These are phyloP conservation scores for Rhizoglyphus robini DNA, from an alignment of 1,140 invertebrate genomes.

Conservation along the genomic window DNA sequence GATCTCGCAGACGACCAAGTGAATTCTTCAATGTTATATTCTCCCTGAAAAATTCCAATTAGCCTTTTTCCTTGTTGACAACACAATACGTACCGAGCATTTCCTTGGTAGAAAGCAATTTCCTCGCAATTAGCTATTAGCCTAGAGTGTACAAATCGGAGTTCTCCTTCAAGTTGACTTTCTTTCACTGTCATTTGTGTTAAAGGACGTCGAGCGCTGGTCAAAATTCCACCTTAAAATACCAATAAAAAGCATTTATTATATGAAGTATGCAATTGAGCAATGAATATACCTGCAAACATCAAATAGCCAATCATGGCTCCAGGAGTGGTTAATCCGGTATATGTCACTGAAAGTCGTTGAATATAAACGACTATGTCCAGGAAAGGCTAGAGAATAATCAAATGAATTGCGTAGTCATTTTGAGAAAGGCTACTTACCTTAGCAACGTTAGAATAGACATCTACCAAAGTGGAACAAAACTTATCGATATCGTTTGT, in stretches of 20 bases:
- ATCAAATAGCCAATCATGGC: conserved; percentile 73
- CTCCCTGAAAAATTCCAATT: conserved; percentile 19
- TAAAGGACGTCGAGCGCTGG: conserved; percentile 65
- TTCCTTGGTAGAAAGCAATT: conserved; percentile 91
- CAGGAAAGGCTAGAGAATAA: conserved; percentile 51
- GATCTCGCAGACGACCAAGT: conserved; percentile 5
- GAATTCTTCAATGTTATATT: conserved; percentile 16
- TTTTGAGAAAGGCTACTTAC: conserved; percentile 29
- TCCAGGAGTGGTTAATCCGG: conserved; percentile 43
- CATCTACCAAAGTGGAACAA: conserved; percentile 79
- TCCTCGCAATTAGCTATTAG: conserved; percentile 94
- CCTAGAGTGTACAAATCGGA: conserved; percentile 86
- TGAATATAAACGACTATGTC: conserved; percentile 90
- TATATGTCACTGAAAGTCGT: conserved; percentile 49
- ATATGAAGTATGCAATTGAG: conserved; percentile 44
- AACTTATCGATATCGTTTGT: conserved; percentile 96
- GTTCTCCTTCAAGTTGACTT: conserved; percentile 93
- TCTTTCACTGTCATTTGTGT: conserved; percentile 78
- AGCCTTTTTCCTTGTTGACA: neutral
- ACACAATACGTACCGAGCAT: conserved; percentile 52
- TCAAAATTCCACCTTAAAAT: conserved; percentile 34
- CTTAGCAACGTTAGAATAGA: conserved; percentile 96
- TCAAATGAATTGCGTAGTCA: conserved; percentile 25
- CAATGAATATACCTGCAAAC: too few relatives aligned
- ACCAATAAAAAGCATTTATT: conserved; percentile 18